Base-by-base conservation (phyloP, 2,888 invertebrate genomes). In the Dryomyza anilis region DNA sequence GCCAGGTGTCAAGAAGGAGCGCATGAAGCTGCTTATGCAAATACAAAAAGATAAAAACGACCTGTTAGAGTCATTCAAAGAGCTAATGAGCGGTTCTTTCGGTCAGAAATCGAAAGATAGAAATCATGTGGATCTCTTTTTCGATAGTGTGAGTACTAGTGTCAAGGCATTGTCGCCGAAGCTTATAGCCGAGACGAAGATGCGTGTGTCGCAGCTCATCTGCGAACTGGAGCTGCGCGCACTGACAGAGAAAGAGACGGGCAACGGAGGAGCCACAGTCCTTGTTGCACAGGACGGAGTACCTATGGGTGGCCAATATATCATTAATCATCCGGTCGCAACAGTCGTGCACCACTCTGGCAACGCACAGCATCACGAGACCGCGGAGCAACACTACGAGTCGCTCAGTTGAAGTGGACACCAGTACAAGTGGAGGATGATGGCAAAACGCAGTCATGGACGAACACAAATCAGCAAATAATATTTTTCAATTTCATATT, bases 1-100 rank as follows among this genome's bases (percentile, higher is more conserved):
- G 6, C 2, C 55, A 2, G 68, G 68, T 3, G 58, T 64, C n/a
- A 67, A 65, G 36, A 76, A 75, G 25, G 77, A 78, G 25, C 74
- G 75, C 14, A 72, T 78, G 53, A 78, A 73, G 45, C 64, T 78
- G 1, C 65, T 78, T 1, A 70, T 77, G 70, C 78, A 79, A 67
- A 79, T 79, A 30, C 78, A 78, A 46, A 78, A 75, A 55, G 79
- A 78, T 63, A 81, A 82, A 59, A 80, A 75, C 53, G 81, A 81
- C 30, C 57, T 81, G 23, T 72, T 76, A 76, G 76, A 81, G 30
- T 80, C 81, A 3, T 81, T 82, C 46, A 78, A 79, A n/a, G 81
- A 82, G 46, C 70, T 81, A 3, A 79, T 79, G 71, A 72, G 77
- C n/a, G 73, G 73, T 23, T 27, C 70, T 16, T 50, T 65, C 7